Evolutionary conservation across 2,113 vertebrate species (phyloP).

Genomic region (Struthidea cinerea): DNA sequence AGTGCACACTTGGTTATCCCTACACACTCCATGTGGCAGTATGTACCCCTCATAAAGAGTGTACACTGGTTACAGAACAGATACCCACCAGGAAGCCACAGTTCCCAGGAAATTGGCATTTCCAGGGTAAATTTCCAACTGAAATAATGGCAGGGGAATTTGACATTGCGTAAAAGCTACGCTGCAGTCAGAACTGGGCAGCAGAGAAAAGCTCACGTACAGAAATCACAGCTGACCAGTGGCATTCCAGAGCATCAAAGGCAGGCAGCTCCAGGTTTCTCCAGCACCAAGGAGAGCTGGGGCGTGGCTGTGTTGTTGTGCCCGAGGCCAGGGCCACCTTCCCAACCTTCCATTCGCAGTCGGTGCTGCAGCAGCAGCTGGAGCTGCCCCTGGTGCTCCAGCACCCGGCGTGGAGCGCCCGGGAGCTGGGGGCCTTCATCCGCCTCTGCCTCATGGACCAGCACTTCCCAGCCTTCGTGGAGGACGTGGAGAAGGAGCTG

Average conservation of each 20-base stretch:
- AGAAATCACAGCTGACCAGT: fast-evolving
- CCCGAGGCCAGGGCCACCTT: neutral
- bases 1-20: neutral
- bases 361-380: constrained; percentile 63
- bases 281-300: too few relatives aligned
- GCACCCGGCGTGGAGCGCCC: constrained; percentile 47
- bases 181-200: neutral
- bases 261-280: neutral
- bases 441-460: constrained; percentile 86
- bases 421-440: constrained; percentile 78
- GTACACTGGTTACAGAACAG: too few relatives aligned
- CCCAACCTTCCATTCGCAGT: constrained; percentile 53
- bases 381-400: constrained; percentile 54
- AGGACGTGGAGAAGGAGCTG: constrained; percentile 85
- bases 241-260: too few relatives aligned
- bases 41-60: neutral
- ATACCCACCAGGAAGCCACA: fast-evolving
- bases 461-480: constrained; percentile 85
- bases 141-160: neutral
- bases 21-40: neutral
- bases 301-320: fast-evolving
- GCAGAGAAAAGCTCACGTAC: neutral
- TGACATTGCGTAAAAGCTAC: fast-evolving
- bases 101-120: neutral
- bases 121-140: neutral